These are phyloP conservation scores for Aleiodes sp. DNA, from an alignment of 1,140 invertebrate genomes.

Conservation along the genomic window DNA sequence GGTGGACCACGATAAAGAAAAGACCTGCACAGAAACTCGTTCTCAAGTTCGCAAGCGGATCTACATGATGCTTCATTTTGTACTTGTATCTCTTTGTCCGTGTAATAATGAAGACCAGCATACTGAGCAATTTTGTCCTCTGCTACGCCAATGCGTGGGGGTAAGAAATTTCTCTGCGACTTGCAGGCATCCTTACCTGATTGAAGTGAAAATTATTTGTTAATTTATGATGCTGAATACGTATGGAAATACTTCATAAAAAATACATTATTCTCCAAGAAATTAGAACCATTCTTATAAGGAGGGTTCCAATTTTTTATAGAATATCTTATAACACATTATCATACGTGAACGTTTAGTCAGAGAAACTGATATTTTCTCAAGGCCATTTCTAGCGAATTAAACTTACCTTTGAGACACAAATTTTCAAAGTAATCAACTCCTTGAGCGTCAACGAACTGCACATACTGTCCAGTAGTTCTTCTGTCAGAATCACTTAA, in stretches of 20 bases:
- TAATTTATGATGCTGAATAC: too few species aligned
- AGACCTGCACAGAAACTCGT: conserved; percentile 91
- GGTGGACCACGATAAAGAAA: conserved; percentile 85
- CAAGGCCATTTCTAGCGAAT: background rate
- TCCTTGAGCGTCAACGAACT: conserved; percentile 88
- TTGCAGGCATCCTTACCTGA: conserved; percentile 82
- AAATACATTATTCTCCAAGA: background rate
- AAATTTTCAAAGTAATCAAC: conserved; percentile 96
- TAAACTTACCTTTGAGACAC: conserved; percentile 81
- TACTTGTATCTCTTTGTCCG: conserved; percentile 88
- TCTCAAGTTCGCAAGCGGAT: conserved; percentile 90
- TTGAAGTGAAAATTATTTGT: background rate
- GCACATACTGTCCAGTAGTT: conserved; percentile 82
- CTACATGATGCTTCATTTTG: conserved; percentile 85
- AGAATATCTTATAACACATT: too few species aligned
- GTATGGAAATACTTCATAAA: background rate
- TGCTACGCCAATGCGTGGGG: conserved; percentile 85
- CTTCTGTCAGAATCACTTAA: conserved; percentile 88
- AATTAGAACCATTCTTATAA: too few species aligned
- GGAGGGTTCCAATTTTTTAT: too few species aligned
- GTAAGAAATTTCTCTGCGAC: conserved; percentile 77
- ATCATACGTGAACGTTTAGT: too few species aligned
- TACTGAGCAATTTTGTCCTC: conserved; percentile 92
- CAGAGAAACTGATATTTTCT: too few species aligned
- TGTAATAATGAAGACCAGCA: conserved; percentile 90